phyloP scores from a whole-genome alignment of 1,140 invertebrate species.

The Brachionus paranguensis region DNA sequence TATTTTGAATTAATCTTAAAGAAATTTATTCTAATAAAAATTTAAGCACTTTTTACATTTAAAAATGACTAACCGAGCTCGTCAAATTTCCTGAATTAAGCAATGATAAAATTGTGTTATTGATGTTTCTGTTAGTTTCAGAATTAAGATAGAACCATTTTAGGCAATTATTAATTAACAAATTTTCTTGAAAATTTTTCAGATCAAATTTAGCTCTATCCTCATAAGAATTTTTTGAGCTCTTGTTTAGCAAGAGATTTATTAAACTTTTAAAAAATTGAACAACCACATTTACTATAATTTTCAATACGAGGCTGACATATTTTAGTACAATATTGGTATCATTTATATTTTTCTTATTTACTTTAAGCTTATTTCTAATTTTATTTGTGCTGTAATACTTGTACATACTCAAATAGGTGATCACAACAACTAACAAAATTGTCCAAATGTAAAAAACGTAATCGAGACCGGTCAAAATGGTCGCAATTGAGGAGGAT shows the following conservation, averaged over 20 bases:
- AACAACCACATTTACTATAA: background rate
- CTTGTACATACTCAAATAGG: constrained; percentile 25
- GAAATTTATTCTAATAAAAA: background rate
- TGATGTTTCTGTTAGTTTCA: constrained; percentile 1
- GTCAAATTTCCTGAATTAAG: constrained; percentile 10
- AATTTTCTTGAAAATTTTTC: background rate
- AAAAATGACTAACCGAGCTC: background rate
- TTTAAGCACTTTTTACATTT: background rate
- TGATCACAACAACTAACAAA: background rate
- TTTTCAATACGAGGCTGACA: background rate
- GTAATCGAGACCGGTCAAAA: constrained; percentile 8
- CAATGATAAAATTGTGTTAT: background rate
- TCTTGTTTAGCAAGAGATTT: background rate
- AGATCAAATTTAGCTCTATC: background rate
- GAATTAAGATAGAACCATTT: constrained; percentile 35
- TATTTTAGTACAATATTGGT: background rate
- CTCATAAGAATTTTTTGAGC: background rate
- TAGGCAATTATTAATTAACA: constrained; percentile 8
- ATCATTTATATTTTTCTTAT: background rate
- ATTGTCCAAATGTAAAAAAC: constrained; percentile 28
- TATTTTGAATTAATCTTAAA: background rate
- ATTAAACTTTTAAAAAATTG: background rate
- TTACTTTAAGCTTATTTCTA: background rate
- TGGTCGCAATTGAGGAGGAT: background rate
- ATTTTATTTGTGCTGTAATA: background rate